Base-by-base conservation (phyloP, 2,113 vertebrate genomes). In the Plecotus auritus region DNA sequence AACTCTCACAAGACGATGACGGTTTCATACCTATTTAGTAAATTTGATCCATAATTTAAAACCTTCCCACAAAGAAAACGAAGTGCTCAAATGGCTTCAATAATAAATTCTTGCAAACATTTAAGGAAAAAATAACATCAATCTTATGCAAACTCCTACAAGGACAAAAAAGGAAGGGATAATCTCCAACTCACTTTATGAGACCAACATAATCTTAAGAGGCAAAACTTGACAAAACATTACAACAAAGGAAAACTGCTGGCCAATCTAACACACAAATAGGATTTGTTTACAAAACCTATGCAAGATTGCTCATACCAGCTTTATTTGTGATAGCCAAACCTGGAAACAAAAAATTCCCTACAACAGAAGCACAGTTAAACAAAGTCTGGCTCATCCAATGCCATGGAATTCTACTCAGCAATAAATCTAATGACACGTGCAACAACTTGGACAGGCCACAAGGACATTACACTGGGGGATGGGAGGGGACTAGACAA, bases 11-110 rank as follows among this genome's bases (percentile, higher is more conserved):
- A 42, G 56, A 93, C 30, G 18, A 73, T 66, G 54, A 85, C 2
- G 93, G 16, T 54, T n/a, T 18, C 23, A 87, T 61, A 35, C 22
- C 23, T 67, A 81, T 32, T 67, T 85, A 93, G 45, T 49, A 85
- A 93, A 90, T 81, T 5, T 87, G 49, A 77, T 42, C 17, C 49
- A 64, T 88, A 87, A 91, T 45, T 91, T 73, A 91, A 94, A 94
- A 84, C 9, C 18, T 66, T 88, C 20, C 23, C 77, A 64, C 23
- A 78, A 88, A 88, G 76, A 84, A 88, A 94, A 94, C 4, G 32
- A 54, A 5, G 47, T 30, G 54, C 35, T 40, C 70, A 85, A 88
- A 76, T 70, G 51, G 42, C 61, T 87, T 64, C 37, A 61, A 35
- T 93, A 42, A 72, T 56, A 45, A 66, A 80, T 93, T 85, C 45